Evolutionary conservation across 1,140 invertebrate genomes (phyloP).

Genomic region (Mya arenaria): DNA sequence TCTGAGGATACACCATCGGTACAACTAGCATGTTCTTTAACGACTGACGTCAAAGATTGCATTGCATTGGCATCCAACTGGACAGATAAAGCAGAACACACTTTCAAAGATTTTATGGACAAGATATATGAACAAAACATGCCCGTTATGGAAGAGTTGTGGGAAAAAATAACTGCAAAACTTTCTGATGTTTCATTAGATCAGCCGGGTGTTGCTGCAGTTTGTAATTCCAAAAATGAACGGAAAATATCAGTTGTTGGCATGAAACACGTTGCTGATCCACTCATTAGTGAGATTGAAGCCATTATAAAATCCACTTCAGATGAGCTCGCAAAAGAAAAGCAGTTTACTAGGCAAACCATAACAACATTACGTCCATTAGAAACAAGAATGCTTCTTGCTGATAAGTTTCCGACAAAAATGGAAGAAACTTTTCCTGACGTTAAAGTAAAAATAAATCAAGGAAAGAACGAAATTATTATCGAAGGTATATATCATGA

Average conservation of each 20-base stretch:
- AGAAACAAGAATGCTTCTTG: constrained; percentile 35
- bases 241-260: constrained; percentile 42
- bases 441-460: constrained; percentile 45
- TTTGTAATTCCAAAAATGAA: constrained; percentile 6
- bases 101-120: not conserved
- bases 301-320: not conserved
- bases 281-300: constrained; percentile 29
- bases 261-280: constrained; percentile 21
- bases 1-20: not conserved
- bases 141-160: constrained; percentile 46
- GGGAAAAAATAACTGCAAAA: constrained; percentile 21
- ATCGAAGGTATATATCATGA: constrained; percentile 26
- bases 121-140: not conserved
- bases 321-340: constrained; percentile 52
- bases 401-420: constrained; percentile 5
- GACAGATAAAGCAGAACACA: constrained; percentile 4
- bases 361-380: not conserved
- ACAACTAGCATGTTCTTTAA: constrained; percentile 33
- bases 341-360: constrained; percentile 41
- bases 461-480: constrained; percentile 21
- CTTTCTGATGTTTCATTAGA: not conserved
- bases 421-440: constrained; percentile 26
- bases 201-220: not conserved
- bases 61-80: constrained; percentile 26
- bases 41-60: constrained; percentile 24